phyloP scores from a whole-genome alignment of 2,797 vertebrate genomes.

The Podarcis lilfordi region DNA sequence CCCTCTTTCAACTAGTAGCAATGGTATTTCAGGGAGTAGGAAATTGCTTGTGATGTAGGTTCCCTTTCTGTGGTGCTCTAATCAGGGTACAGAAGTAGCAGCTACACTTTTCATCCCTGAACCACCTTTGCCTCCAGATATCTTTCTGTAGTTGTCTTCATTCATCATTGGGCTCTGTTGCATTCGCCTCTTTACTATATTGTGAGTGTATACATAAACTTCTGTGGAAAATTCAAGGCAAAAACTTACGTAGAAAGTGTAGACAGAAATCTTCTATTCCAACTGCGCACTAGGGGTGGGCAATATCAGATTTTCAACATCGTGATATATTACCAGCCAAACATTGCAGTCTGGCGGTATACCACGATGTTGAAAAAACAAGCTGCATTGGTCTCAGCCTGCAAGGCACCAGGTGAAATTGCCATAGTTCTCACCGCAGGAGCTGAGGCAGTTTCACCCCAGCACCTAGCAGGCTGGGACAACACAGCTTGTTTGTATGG shows the following conservation, averaged over 20 bases:
- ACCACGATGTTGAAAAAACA: too few species aligned
- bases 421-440: too few species aligned
- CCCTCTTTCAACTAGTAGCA: neutral
- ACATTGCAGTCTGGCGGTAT: too few species aligned
- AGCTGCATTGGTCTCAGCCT: too few species aligned
- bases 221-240: too few species aligned
- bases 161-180: neutral
- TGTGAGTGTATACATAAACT: neutral
- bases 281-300: neutral
- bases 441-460: too few species aligned
- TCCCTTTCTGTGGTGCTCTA: neutral
- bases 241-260: neutral
- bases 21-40: neutral
- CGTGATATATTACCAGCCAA: too few species aligned
- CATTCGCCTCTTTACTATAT: constrained; percentile 10
- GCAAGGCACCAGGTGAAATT: too few species aligned
- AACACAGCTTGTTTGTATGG: too few species aligned
- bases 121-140: too few species aligned
- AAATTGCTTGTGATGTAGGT: neutral
- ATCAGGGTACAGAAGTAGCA: neutral
- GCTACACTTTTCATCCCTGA: neutral
- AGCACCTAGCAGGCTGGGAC: too few species aligned
- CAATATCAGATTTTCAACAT: too few species aligned
- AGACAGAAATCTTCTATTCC: neutral
- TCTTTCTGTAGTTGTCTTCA: neutral